phyloP scores from a whole-genome alignment of 2,113 vertebrate genomes.

The Amphiprion ocellaris region DNA sequence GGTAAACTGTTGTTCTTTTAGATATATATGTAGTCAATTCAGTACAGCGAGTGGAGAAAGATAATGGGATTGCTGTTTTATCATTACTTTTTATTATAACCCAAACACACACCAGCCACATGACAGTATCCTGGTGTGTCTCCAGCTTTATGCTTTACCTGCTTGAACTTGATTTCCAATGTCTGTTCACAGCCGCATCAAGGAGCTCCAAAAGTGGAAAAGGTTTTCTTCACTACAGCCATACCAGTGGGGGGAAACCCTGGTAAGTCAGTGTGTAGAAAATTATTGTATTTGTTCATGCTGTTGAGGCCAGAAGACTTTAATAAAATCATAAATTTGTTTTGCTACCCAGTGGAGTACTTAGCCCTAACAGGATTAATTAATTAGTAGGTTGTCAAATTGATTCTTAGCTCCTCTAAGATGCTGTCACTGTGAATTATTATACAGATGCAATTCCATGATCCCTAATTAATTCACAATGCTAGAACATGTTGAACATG shows the following conservation, averaged over 20 bases:
- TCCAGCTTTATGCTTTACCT: background rate
- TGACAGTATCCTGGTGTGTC: background rate
- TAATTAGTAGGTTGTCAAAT: background rate
- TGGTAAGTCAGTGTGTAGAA: conserved; percentile 83
- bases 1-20: too few species aligned
- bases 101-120: background rate
- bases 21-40: too few species aligned
- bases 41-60: too few species aligned
- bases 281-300: background rate
- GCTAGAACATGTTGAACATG: background rate
- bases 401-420: background rate
- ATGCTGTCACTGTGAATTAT: background rate
- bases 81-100: background rate
- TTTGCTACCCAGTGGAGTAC: background rate
- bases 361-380: background rate
- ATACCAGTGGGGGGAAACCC: conserved; percentile 93
- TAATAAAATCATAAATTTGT: conserved; percentile 20
- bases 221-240: conserved; percentile 97
- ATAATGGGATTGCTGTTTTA: background rate
- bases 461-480: background rate
- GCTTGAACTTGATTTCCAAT: conserved; percentile 15
- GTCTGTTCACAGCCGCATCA: conserved; percentile 80
- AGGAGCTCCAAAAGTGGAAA: conserved; percentile 94
- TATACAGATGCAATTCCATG: background rate
- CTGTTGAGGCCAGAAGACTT: conserved; percentile 17